Evolutionary conservation across 2,113 vertebrate species (phyloP).

Genomic region (Megaptera novaeangliae): DNA sequence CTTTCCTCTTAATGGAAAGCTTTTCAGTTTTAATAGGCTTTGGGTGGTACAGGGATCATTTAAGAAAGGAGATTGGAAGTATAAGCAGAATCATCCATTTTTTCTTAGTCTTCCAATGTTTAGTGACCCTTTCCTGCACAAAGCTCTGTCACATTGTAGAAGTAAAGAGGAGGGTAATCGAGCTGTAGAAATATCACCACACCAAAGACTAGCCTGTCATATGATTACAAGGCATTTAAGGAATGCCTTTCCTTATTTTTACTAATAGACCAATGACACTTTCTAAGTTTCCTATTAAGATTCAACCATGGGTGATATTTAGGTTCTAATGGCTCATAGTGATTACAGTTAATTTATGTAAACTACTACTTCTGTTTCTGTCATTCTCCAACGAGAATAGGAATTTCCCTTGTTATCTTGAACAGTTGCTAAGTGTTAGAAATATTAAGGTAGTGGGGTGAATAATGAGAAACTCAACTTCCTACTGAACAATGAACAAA

Average conservation of each 20-base stretch:
- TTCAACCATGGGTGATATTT: neutral
- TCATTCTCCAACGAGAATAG: neutral
- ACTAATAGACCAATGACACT: neutral
- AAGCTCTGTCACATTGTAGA: neutral
- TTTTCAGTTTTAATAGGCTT: neutral
- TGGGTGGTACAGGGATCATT: neutral
- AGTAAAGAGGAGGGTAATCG: neutral
- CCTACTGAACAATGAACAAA: neutral
- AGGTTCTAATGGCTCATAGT: neutral
- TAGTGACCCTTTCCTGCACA: neutral
- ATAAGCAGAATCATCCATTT: neutral
- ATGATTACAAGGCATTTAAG: neutral
- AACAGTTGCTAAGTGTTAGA: neutral
- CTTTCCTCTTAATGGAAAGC: neutral
- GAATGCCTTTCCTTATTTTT: neutral
- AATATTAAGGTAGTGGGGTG: neutral
- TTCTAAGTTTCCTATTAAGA: neutral
- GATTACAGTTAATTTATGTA: neutral
- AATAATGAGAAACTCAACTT: conserved; percentile 6
- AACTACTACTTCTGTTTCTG: neutral
- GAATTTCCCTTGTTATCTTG: neutral
- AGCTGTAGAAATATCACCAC: neutral
- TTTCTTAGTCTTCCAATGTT: neutral
- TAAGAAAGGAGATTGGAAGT: neutral
- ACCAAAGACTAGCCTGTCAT: neutral